A percentile compares a stretch with the other conserved stretches of the same genome.
Conservation (phyloP, 2,888 invertebrate genomes). For the Drosophila mayaguana region DNA sequence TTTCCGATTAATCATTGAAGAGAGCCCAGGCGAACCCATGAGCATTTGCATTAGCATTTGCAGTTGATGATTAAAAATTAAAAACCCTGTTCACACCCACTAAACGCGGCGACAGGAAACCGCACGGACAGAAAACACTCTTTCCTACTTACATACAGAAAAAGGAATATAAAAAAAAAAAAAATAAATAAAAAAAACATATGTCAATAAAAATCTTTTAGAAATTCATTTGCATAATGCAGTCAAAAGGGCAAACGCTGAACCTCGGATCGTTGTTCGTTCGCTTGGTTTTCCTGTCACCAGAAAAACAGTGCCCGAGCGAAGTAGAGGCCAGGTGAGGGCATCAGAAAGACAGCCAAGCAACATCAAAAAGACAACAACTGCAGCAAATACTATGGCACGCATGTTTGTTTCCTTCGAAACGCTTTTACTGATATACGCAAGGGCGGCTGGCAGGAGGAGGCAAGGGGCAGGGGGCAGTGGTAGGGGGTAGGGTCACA, state of each 20-base stretch:
- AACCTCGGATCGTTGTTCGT: constrained; percentile 29
- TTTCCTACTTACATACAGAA: constrained; percentile 8
- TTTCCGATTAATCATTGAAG: constrained; percentile 34
- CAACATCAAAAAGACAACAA: constrained; percentile 60
- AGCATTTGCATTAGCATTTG: constrained; percentile 45
- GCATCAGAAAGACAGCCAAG: constrained; percentile 45
- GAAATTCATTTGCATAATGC: constrained; percentile 79
- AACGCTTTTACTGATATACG: constrained; percentile 61
- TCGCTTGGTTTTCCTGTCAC: constrained; percentile 54
- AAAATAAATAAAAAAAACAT: constrained; percentile 62
- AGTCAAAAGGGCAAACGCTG: constrained; percentile 80
- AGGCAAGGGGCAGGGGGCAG: constrained; percentile 5
- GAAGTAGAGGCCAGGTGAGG: constrained; percentile 66
- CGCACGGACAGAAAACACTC: constrained; percentile 38
- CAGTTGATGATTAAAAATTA: constrained; percentile 57
- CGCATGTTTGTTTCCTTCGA: constrained; percentile 75
- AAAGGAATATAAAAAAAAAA: not conserved
- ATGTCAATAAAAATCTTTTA: constrained; percentile 78
- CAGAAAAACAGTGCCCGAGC: constrained; percentile 9
- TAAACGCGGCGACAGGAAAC: constrained; percentile 54
- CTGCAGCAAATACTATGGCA: constrained; percentile 56
- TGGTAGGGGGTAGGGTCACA: constrained; percentile 26
- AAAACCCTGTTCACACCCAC: constrained; percentile 76
- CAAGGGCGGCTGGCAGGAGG: constrained; percentile 12
- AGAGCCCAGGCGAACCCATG: constrained; percentile 17